Conservation (phyloP, 2,888 invertebrate species). For the Macaria notata region DNA sequence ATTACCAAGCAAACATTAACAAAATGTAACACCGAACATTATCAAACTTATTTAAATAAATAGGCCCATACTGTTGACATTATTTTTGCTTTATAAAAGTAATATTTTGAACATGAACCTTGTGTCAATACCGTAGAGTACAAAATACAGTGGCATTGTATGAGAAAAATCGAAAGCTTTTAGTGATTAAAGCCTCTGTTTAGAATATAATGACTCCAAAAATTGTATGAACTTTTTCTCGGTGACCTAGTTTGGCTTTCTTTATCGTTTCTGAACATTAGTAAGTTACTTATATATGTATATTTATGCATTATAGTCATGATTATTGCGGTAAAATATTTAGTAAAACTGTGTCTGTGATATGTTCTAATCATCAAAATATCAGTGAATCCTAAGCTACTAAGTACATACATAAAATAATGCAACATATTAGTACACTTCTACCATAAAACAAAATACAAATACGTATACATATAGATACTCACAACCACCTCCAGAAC, state of each 20-base stretch:
- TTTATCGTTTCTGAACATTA: background rate
- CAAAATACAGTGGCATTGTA: conserved; percentile 13
- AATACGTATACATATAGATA: conserved; percentile 33
- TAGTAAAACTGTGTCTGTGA: too few relatives aligned
- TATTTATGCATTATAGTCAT: too few relatives aligned
- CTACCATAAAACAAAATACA: too few relatives aligned
- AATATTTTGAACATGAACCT: conserved; percentile 10
- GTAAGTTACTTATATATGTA: too few relatives aligned
- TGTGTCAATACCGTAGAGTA: conserved; percentile 23
- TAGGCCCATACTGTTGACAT: conserved; percentile 9
- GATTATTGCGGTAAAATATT: too few relatives aligned
- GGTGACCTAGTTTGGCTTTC: background rate
- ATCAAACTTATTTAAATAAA: background rate
- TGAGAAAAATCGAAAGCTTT: conserved; percentile 11
- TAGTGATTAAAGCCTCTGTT: conserved; percentile 18
- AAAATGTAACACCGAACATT: too few relatives aligned
- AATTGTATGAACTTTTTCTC: conserved; percentile 8
- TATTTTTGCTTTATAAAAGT: conserved; percentile 1
- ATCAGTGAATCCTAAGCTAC: too few relatives aligned
- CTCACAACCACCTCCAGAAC: conserved; percentile 74
- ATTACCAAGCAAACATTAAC: too few relatives aligned
- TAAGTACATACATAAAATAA: too few relatives aligned
- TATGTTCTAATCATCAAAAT: too few relatives aligned
- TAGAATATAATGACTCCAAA: conserved; percentile 13
- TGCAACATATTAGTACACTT: too few relatives aligned